These are phyloP conservation scores for Hephaestus fuliginosus DNA, from an alignment of 2,797 vertebrate genomes.

Conservation along the genomic window DNA sequence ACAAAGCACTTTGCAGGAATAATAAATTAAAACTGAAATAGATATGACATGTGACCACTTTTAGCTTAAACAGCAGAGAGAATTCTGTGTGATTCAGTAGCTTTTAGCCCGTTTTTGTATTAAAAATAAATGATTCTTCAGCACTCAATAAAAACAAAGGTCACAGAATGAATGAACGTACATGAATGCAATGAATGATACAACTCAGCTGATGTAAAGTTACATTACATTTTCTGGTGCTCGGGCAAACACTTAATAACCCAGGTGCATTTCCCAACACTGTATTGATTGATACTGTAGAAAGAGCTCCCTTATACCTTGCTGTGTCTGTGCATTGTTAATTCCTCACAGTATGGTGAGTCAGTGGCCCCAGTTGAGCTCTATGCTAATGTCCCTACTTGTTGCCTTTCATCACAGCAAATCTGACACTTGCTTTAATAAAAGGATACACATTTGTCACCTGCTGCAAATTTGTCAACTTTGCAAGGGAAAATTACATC, in stretches of 20 bases:
- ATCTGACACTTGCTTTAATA: conserved; percentile 61
- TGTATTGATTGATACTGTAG: conserved; percentile 77
- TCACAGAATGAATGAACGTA: conserved; percentile 1
- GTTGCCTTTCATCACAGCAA: conserved; percentile 59
- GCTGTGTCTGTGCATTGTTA: conserved; percentile 43
- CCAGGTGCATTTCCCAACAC: conserved; percentile 63
- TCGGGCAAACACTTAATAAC: conserved; percentile 80
- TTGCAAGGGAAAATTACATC: neutral
- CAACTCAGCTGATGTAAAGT: conserved; percentile 30
- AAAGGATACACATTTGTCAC: conserved; percentile 61
- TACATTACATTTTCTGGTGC: conserved; percentile 77
- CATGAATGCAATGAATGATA: conserved; percentile 40
- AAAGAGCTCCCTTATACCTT: conserved; percentile 52
- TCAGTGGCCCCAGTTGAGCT: conserved; percentile 36
- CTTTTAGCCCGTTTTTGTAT: neutral
- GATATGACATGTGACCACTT: conserved; percentile 9
- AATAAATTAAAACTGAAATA: conserved; percentile 30
- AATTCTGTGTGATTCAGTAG: neutral
- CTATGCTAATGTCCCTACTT: conserved; percentile 59
- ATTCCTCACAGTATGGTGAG: conserved; percentile 42
- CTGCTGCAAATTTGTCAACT: conserved; percentile 45
- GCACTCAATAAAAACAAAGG: neutral
- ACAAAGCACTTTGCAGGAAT: conserved; percentile 16
- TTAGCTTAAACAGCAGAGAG: conserved; percentile 27
- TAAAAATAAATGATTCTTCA: conserved; percentile 14